Conservation (phyloP, 1,140 invertebrate species). For the Trinorchestia longiramus region DNA sequence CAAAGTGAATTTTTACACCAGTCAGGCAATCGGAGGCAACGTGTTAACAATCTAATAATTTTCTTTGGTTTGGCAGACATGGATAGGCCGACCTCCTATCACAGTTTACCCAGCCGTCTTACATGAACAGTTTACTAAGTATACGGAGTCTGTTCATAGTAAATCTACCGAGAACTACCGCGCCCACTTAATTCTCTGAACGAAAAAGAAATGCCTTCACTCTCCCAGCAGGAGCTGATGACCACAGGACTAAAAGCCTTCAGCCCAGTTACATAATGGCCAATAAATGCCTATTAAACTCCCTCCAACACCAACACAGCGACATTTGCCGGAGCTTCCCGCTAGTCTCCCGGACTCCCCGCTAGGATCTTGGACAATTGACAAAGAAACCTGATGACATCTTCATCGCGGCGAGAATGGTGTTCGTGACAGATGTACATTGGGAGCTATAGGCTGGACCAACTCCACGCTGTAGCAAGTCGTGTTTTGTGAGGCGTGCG, state of each 20-base stretch:
- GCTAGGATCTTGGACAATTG: not conserved
- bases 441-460: not conserved
- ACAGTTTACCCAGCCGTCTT: too few relatives aligned
- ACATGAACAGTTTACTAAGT: too few relatives aligned
- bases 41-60: too few relatives aligned
- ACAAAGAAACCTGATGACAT: constrained; percentile 1
- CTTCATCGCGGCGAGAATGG: not conserved
- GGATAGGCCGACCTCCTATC: too few relatives aligned
- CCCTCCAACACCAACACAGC: not conserved
- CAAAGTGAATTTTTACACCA: too few relatives aligned
- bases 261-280: not conserved
- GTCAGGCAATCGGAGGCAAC: too few relatives aligned
- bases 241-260: not conserved
- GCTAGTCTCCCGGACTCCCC: not conserved
- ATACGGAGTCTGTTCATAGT: too few relatives aligned
- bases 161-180: not conserved
- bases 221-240: not conserved
- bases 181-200: not conserved
- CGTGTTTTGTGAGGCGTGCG: not conserved
- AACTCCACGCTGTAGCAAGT: not conserved
- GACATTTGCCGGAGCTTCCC: not conserved
- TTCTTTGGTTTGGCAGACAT: too few relatives aligned
- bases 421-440: not conserved
- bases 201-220: not conserved
- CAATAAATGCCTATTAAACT: not conserved